Base-by-base conservation (phyloP, 2,113 vertebrate species). In the Brienomyrus longianalis region DNA sequence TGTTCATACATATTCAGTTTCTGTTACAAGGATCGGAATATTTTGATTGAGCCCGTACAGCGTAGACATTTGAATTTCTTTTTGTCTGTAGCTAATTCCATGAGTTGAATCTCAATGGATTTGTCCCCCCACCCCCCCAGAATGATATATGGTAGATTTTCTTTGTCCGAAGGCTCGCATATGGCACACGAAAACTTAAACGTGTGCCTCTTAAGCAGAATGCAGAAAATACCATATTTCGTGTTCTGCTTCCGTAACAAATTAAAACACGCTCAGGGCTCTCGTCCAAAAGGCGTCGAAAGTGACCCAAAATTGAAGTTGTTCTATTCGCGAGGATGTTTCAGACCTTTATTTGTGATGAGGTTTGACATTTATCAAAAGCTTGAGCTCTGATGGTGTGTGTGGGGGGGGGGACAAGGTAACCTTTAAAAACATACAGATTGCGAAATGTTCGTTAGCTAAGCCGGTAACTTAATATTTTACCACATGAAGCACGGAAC, bases 1-100 rank as follows among this genome's bases (percentile, higher is more conserved):
- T 93, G 92, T 95, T 96, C 96, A 96, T 96, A 96, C 95, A 96
- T 96, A 96, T 96, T 96, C 95, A 95, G 95, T 91, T 94, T 94
- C 92, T 92, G 95, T 95, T 95, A 96, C 95, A 93, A 95, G 95
- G 95, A 96, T 95, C 95, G 94, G 96, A 96, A 95, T 95, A 95
- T 96, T 96, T 95, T 96, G 94, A 95, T 96, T 96, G 95, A 95
- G 94, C 94, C 94, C 74, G 91, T 95, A 94, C 94, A 93, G 95
- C 93, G 91, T 92, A 96, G 94, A 95, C 94, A 93, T 95, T 95
- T 92, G 93, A 95, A 94, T 96, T 94, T 92, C 92, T 95, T 95
- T 96, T 91, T 93, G 90, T 95, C 93, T 93, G 95, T 94, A 94
- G 93, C 95, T 96, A 95, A 96, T 95, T 96, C 94, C 94, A 95